These are phyloP conservation scores for Panagrolaimus sp. DNA, from an alignment of 1,140 invertebrate species.

Conservation along the genomic window DNA sequence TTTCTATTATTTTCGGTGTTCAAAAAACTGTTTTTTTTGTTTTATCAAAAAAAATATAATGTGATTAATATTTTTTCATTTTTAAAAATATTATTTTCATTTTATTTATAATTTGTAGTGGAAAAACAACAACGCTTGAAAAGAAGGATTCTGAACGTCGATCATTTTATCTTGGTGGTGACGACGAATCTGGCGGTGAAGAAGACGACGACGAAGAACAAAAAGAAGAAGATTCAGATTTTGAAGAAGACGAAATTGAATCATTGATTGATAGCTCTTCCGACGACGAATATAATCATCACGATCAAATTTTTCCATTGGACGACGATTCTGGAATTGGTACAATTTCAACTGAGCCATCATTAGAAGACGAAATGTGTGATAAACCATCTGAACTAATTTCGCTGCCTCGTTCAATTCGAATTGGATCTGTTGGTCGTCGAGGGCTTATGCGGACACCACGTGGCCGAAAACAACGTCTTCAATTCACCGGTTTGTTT, in stretches of 20 bases:
- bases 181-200: neutral
- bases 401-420: conserved; percentile 2
- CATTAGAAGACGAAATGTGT: neutral
- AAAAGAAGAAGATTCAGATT: neutral
- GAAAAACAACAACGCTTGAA: too few species aligned
- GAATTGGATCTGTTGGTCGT: neutral
- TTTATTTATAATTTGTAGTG: too few species aligned
- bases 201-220: neutral
- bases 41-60: too few species aligned
- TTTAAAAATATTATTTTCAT: too few species aligned
- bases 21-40: too few species aligned
- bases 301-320: neutral
- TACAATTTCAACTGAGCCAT: conserved; percentile 1
- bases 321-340: conserved; percentile 6
- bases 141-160: neutral
- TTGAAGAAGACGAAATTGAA: neutral
- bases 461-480: neutral
- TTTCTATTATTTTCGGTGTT: too few species aligned
- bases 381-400: neutral
- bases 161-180: neutral
- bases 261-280: neutral
- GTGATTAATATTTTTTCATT: too few species aligned
- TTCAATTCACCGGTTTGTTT: conserved; percentile 14
- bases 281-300: neutral
- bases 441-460: neutral